Conservation (phyloP, 2,888 invertebrate genomes). For the Platynereis dumerilii region DNA sequence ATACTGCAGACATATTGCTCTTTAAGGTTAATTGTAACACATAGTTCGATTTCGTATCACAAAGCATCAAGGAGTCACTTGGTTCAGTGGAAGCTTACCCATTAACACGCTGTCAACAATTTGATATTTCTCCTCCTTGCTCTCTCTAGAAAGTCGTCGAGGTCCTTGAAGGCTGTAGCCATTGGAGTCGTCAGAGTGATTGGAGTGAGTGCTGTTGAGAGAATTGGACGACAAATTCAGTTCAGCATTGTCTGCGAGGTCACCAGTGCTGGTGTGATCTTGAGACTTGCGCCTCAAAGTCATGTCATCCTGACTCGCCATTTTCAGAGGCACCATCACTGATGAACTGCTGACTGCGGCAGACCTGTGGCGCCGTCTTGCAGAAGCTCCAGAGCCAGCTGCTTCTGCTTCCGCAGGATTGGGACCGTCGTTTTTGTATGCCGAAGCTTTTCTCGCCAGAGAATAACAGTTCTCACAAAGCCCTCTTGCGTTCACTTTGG, state of each 20-base stretch:
- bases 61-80: too few species aligned
- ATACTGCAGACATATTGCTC: too few species aligned
- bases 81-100: constrained; percentile 25
- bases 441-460: constrained; percentile 60
- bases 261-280: too few species aligned
- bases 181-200: not conserved
- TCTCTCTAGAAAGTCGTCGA: not conserved
- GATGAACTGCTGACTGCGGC: constrained; percentile 29
- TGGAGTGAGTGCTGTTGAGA: too few species aligned
- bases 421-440: not conserved
- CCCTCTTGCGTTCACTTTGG: constrained; percentile 81
- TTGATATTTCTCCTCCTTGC: constrained; percentile 30
- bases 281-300: too few species aligned
- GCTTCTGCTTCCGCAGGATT: constrained; percentile 9
- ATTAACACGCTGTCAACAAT: constrained; percentile 35
- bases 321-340: constrained; percentile 30
- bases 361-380: constrained; percentile 35
- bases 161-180: constrained; percentile 1
- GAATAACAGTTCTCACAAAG: constrained; percentile 84
- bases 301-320: constrained; percentile 35
- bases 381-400: not conserved
- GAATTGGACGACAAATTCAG: too few species aligned
- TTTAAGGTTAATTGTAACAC: too few species aligned
- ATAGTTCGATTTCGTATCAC: too few species aligned
- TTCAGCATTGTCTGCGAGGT: too few species aligned